These are phyloP conservation scores for Linnaemya vulpina DNA, from an alignment of 2,888 invertebrate species.

Conservation along the genomic window DNA sequence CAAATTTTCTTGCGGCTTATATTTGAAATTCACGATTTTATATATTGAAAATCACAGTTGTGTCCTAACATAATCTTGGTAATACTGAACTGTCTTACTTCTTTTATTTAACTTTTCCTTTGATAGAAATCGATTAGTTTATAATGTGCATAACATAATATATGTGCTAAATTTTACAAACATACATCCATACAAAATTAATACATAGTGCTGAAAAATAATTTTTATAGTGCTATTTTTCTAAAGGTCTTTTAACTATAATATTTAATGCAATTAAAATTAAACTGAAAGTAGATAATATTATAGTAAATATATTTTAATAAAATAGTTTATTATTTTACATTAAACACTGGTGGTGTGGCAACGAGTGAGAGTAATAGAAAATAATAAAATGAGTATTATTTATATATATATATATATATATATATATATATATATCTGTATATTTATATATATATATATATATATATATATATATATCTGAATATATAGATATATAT, in stretches of 20 bases:
- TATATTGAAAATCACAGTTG: too few relatives aligned
- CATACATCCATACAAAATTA: conserved; percentile 20
- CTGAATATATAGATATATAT: too few relatives aligned
- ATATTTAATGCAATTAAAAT: conserved; percentile 16
- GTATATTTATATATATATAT: too few relatives aligned
- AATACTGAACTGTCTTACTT: not conserved
- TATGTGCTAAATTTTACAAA: conserved; percentile 3
- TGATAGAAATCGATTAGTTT: not conserved
- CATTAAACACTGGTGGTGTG: conserved; percentile 6
- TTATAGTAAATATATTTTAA: not conserved
- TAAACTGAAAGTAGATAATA: conserved; percentile 6
- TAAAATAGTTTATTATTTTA: not conserved
- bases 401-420: not conserved
- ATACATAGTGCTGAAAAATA: conserved; percentile 14
- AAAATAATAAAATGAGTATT: conserved; percentile 12
- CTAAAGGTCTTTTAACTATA: not conserved
- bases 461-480: too few relatives aligned
- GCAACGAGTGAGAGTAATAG: not conserved
- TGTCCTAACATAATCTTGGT: too few relatives aligned
- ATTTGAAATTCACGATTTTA: too few relatives aligned
- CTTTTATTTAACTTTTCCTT: not conserved
- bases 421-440: too few relatives aligned
- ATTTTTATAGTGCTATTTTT: conserved; percentile 35
- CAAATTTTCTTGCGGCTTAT: too few relatives aligned
- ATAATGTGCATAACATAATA: not conserved